Conservation (phyloP, 2,888 invertebrate genomes). For the Trypoxylon attenuatum region DNA sequence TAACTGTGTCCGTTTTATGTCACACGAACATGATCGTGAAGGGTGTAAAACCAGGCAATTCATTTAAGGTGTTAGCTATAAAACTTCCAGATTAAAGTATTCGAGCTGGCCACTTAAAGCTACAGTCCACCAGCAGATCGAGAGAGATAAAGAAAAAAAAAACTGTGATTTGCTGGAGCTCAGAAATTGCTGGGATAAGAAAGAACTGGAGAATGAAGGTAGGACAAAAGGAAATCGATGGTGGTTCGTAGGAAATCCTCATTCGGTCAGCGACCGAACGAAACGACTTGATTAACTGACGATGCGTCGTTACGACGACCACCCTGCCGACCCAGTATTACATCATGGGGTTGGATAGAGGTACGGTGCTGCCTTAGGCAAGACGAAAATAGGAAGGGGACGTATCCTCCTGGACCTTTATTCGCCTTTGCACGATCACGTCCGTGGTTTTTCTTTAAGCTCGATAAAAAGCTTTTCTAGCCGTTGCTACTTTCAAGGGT, state of each 20-base stretch:
- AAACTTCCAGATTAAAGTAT: no score
- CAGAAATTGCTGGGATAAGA: slow-evolving; percentile 27
- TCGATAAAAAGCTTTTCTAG: slow-evolving; percentile 52
- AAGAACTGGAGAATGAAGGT: slow-evolving; percentile 16
- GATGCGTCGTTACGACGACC: slow-evolving; percentile 69
- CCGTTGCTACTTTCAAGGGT: neutral
- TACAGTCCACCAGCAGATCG: no score
- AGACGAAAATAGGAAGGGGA: slow-evolving; percentile 55
- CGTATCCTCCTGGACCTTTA: slow-evolving; percentile 52
- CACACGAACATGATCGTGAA: no score
- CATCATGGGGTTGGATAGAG: slow-evolving; percentile 56
- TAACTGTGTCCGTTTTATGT: no score
- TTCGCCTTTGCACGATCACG: slow-evolving; percentile 59
- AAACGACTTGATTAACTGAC: slow-evolving; percentile 74
- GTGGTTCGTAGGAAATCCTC: slow-evolving; percentile 54
- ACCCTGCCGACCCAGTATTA: slow-evolving; percentile 63
- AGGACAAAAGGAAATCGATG: slow-evolving; percentile 51
- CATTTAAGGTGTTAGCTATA: no score
- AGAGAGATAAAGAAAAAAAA: no score
- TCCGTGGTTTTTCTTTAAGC: slow-evolving; percentile 53
- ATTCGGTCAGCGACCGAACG: slow-evolving; percentile 64
- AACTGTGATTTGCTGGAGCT: no score
- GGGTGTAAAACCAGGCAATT: no score
- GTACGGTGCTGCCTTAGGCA: slow-evolving; percentile 52
- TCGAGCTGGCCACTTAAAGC: no score